Evolutionary conservation across 2,797 vertebrate genomes (phyloP), one percentile per base, ranked within the genome.

Genomic region (Trematomus bernacchii): DNA sequence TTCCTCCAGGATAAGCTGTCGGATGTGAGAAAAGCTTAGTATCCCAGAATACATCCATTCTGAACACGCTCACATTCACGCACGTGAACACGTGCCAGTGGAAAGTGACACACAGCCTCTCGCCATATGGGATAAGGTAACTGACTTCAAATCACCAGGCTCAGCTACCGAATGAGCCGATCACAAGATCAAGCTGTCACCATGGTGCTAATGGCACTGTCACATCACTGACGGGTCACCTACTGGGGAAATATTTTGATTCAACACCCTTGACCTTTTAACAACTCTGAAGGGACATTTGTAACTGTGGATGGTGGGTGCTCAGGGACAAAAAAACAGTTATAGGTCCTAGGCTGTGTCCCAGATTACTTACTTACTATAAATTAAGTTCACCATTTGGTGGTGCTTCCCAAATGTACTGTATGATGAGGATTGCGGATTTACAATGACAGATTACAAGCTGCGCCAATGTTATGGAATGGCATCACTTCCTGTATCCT

Each of bases 11-110:
- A 84, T 79, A 87, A 88, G 81, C 83, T 79, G 85, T 78, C 79
- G 87, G 85, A 89, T 84, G 85, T 87, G 85, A 83, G 83, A 84
- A 87, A 87, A 84, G 85, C 86, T 86, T 79, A 71, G 47, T 66
- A 63, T 73, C 60, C 79, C 55, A 60, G 80, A 85, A 89, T 80
- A 67, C 71, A 69, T 85, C 78, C 57, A 80, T 83, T 84, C 74
- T 79, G 60, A 83, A 70, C 66, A 72, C n/a, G 1, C 72, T 83
- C 83, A 67, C 71, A 66, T 63, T 65, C 61, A 27, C 40, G 60
- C 68, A 74, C 74, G 46, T 53, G 70, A 44, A 58, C 61, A 52
- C 2, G 11, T 66, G 48, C 47, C 48, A n/a, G 60, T 76, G 46
- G 21, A 66, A 52, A 18, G n/a, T 40, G 73, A 82, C 73, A 60